A percentile compares a stretch with the other conserved stretches of the same genome.
These are phyloP conservation scores for Acridotheres tristis DNA, from an alignment of 2,797 vertebrate genomes.

Conservation along the genomic window DNA sequence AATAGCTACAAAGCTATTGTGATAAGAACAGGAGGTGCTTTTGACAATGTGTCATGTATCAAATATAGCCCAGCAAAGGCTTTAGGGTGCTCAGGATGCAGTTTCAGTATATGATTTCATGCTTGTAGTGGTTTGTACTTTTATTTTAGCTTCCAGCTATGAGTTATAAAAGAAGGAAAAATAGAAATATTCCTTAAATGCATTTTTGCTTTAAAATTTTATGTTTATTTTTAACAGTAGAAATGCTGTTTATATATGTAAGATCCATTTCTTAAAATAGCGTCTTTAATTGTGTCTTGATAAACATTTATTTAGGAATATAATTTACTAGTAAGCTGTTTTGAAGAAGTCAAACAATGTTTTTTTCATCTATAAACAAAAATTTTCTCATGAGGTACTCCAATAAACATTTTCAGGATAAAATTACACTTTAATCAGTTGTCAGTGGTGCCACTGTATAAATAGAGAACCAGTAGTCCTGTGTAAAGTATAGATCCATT, in stretches of 20 bases:
- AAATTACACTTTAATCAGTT: background rate
- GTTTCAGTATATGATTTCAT: background rate
- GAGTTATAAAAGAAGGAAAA: background rate
- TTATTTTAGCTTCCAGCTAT: background rate
- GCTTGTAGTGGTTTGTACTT: background rate
- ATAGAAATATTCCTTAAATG: background rate
- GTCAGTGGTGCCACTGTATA: background rate
- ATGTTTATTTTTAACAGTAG: background rate
- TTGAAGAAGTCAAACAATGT: background rate
- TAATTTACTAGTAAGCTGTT: background rate
- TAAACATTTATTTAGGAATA: background rate
- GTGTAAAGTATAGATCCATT: background rate
- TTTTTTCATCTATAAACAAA: background rate
- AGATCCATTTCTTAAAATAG: background rate
- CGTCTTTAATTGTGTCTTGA: background rate
- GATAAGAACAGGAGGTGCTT: conserved; percentile 36
- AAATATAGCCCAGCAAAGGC: background rate
- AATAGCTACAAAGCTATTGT: conserved; percentile 50
- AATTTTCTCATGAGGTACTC: background rate
- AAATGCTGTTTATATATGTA: background rate
- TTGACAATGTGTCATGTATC: background rate
- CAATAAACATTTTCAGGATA: background rate
- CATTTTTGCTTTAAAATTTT: background rate
- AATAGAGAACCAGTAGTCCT: background rate
- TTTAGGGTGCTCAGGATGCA: background rate